Percentiles rank a stretch among this genome's conserved stretches.
Conservation (phyloP, 2,888 invertebrate genomes). For the Eilema griseolum region DNA sequence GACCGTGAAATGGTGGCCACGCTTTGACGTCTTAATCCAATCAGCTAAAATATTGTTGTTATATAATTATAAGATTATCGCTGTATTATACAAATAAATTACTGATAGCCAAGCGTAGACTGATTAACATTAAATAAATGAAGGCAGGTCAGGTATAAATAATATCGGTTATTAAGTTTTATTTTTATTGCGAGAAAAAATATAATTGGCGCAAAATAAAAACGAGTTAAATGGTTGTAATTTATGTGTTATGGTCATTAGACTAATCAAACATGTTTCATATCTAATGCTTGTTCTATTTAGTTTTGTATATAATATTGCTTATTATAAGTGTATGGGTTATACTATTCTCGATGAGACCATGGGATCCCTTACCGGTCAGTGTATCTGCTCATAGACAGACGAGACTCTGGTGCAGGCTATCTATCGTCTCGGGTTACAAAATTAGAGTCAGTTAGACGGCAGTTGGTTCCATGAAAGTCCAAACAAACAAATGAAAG, state of each 20-base stretch:
- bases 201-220: constrained; percentile 46
- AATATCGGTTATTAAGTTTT: constrained; percentile 43
- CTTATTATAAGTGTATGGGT: too few relatives aligned
- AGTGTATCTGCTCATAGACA: too few relatives aligned
- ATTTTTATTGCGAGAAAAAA: constrained; percentile 30
- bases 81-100: constrained; percentile 28
- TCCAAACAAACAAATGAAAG: neutral
- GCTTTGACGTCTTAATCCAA: constrained; percentile 85
- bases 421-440: too few relatives aligned
- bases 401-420: too few relatives aligned
- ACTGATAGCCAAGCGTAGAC: constrained; percentile 51
- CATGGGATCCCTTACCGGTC: too few relatives aligned
- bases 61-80: constrained; percentile 58
- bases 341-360: too few relatives aligned
- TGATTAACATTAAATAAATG: constrained; percentile 75
- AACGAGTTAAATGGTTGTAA: constrained; percentile 24
- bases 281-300: neutral
- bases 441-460: too few relatives aligned
- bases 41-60: constrained; percentile 76
- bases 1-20: constrained; percentile 72
- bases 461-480: neutral
- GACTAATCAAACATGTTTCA: constrained; percentile 5
- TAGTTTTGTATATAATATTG: neutral
- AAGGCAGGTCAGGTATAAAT: constrained; percentile 74
- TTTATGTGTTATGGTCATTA: constrained; percentile 17